Evolutionary conservation across 2,113 vertebrate species (phyloP).

Genomic region (Sebastes schlegelii): DNA sequence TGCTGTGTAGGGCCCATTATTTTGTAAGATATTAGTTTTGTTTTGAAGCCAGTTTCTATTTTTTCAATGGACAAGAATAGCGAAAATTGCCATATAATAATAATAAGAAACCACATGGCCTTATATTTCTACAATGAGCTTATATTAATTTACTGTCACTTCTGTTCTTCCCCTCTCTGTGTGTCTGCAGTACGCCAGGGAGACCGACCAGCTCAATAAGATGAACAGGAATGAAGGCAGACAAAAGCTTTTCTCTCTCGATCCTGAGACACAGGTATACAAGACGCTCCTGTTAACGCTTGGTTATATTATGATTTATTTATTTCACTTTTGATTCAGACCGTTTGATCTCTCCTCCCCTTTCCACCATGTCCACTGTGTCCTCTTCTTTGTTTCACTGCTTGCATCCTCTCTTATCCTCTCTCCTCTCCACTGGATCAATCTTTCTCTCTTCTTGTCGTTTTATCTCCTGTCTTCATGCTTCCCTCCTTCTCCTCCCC

Average conservation of each 20-base stretch:
- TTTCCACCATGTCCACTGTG: background rate
- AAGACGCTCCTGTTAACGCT: background rate
- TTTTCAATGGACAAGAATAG: no score
- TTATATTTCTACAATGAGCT: no score
- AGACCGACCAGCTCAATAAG: slow-evolving; percentile 97
- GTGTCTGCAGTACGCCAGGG: slow-evolving; percentile 90
- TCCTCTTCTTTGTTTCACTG: slow-evolving; percentile 34
- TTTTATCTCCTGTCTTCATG: background rate
- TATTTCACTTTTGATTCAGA: slow-evolving; percentile 50
- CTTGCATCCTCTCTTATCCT: background rate
- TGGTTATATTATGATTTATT: slow-evolving; percentile 33
- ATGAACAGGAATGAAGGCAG: slow-evolving; percentile 94
- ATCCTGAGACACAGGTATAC: slow-evolving; percentile 94
- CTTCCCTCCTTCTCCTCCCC: background rate
- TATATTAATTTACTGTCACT: background rate
- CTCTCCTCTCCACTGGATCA: background rate
- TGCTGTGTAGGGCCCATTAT: background rate
- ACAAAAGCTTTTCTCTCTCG: slow-evolving; percentile 94
- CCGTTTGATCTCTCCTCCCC: slow-evolving; percentile 12
- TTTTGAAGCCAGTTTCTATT: no score
- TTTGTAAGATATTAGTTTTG: background rate
- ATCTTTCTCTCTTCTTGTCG: background rate
- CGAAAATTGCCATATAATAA: no score
- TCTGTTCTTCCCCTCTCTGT: background rate
- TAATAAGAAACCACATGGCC: no score